Percentiles rank a stretch among this genome's conserved stretches.
Evolutionary conservation across 2,888 invertebrate genomes (phyloP).

Genomic region (Eulithis testata): DNA sequence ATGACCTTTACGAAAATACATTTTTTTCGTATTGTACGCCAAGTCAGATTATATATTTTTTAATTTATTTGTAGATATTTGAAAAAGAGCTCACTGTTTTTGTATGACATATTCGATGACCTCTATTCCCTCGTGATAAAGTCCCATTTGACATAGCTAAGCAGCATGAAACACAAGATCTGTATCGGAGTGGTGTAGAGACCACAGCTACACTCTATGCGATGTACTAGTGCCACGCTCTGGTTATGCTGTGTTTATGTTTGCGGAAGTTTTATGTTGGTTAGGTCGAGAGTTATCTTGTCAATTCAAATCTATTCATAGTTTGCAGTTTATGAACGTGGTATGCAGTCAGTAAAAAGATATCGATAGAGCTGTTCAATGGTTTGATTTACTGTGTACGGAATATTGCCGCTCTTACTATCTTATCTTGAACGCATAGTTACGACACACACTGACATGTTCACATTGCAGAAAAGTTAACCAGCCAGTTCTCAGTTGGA

Average conservation of each 20-base stretch:
- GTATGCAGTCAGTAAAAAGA: constrained; percentile 9
- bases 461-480: too few species aligned
- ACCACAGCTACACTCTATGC: constrained; percentile 5
- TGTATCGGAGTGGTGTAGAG: constrained; percentile 1
- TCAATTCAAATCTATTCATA: constrained; percentile 29
- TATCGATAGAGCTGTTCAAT: constrained; percentile 7
- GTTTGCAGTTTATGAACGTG: constrained; percentile 22
- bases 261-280: constrained; percentile 43
- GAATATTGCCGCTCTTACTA: neutral
- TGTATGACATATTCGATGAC: neutral
- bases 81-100: too few species aligned
- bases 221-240: constrained; percentile 33
- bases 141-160: neutral
- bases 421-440: neutral
- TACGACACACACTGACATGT: too few species aligned
- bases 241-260: constrained; percentile 35
- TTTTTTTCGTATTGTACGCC: too few species aligned
- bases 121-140: neutral
- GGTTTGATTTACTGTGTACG: constrained; percentile 16
- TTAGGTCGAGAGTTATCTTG: constrained; percentile 35
- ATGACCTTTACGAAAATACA: neutral
- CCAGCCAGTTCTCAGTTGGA: too few species aligned
- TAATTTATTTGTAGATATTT: neutral
- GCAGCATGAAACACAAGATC: neutral
- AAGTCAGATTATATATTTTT: neutral